Evolutionary conservation across 2,113 vertebrate genomes (phyloP), one percentile per base, ranked within the genome.

Genomic region (Hippotragus niger): DNA sequence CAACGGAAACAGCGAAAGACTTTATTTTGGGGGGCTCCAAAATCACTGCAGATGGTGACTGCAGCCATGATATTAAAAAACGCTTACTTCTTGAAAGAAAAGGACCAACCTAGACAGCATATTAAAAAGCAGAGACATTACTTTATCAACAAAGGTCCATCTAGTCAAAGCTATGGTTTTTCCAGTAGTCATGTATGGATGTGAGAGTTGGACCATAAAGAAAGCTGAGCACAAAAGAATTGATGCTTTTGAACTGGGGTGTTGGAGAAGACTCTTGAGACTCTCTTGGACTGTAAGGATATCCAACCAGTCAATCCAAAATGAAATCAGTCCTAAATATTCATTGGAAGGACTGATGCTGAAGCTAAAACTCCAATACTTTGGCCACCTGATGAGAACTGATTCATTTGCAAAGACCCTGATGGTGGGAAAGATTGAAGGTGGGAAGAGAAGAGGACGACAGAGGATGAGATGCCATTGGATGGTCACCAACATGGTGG

Each of bases 11-110:
- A n/a, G 31, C 8, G 16, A 17, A 7, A n/a, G 16, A n/a, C 3
- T 64, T n/a, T 64, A 19, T 64, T n/a, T n/a, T 4, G 1, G 4
- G 1, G 62, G 33, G 8, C 64, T 67, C 64, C 17, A 36, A 67
- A 36, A 67, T 67, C 17, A 36, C 17, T 67, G n/a, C 33, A 36
- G 64, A 36, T 67, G 64, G 64, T 64, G 62, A 67, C 33, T 64
- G 33, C 33, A n/a, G 2, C 62, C 62, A 67, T 67, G 33, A 67
- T 19, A 67, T n/a, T 19, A 67, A 9, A 67, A 67, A 16, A n/a
- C 0, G 0, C 62, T 17, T 19, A 7, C 33, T n/a, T 33, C 33
- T 64, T 64, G 7, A 33, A 64, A 19, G 62, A 17, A 64, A 64
- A 64, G 7, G 33, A 67, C 33, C 62, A 67, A 9, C 33, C 16